These are phyloP conservation scores for Disparrhopalites patrizii DNA, from an alignment of 2,888 invertebrate genomes.

Conservation along the genomic window DNA sequence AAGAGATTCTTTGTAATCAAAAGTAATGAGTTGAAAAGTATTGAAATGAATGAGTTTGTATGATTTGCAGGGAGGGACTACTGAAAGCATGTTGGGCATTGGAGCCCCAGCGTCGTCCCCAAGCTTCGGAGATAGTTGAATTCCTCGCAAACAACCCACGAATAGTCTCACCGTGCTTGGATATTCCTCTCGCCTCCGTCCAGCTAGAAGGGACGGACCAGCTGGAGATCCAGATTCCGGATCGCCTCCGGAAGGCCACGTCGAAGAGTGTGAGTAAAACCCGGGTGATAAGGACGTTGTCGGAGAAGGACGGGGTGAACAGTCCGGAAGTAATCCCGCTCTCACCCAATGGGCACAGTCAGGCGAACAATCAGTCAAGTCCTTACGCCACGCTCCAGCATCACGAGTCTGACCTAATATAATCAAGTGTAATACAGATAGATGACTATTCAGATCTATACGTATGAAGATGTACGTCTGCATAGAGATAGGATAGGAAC, in stretches of 20 bases:
- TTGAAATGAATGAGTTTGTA: neutral
- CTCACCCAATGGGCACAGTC: slow-evolving; percentile 16
- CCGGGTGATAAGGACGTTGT: neutral
- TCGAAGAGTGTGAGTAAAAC: slow-evolving; percentile 8
- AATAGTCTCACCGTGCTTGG: slow-evolving; percentile 72
- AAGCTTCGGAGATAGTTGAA: slow-evolving; percentile 74
- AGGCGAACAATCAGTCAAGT: slow-evolving; percentile 3
- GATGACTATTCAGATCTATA: too few relatives aligned
- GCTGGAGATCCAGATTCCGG: slow-evolving; percentile 56
- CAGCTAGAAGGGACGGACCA: slow-evolving; percentile 66
- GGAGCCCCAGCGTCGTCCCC: slow-evolving; percentile 66
- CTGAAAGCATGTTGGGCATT: slow-evolving; percentile 76
- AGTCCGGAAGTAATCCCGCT: slow-evolving; percentile 28
- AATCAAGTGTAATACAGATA: neutral
- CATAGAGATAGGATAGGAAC: too few relatives aligned
- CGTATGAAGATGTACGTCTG: too few relatives aligned
- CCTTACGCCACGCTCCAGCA: slow-evolving; percentile 29
- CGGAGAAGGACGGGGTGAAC: neutral
- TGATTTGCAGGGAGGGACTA: slow-evolving; percentile 61
- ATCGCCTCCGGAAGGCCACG: slow-evolving; percentile 15
- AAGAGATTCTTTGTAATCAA: neutral
- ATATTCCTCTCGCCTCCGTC: slow-evolving; percentile 69
- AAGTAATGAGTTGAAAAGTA: neutral
- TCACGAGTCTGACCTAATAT: slow-evolving; percentile 22
- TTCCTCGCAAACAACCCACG: slow-evolving; percentile 72